Evolutionary conservation across 2,113 vertebrate species (phyloP), one percentile per base, ranked within the genome.

Genomic region (Eleginops maclovinus): DNA sequence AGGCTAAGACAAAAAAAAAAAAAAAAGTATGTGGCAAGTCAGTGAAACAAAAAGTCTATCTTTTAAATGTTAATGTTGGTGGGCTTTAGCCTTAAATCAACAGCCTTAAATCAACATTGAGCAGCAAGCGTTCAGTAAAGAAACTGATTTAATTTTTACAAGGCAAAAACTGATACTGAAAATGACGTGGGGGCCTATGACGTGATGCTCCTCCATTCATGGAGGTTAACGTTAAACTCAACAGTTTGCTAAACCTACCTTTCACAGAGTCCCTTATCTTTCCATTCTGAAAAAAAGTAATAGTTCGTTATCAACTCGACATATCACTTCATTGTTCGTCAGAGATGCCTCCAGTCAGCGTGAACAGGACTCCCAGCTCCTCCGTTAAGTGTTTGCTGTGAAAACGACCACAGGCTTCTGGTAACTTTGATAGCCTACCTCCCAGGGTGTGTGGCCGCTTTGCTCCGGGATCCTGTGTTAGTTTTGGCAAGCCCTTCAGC

Each of bases 391-490:
- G 82, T 88, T 88, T 81, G 54, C 44, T 4, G 19, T 26, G 41
- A 22, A 63, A 66, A 87, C 86, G 88, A 91, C 84, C 87, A 83
- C 80, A 81, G 80, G 67, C 78, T 50, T 50, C 66, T 83, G 61
- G 86, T 83, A 26, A 41, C 24, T 47, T 2, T 41, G 54, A 41
- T 63, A 81, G 21, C 43, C 43, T 66, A 61, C 72, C 75, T 80
- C 70, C 40, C 75, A 78, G 92, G 88, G 88, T 80, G 92, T 85
- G 91, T 83, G 85, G 54, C 41, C 50, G 63, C 67, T 82, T 61
- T 65, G 50, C 65, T 50, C 62, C 73, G 63, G 56, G 76, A 81
- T 68, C 58, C 36, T 64, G 67, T 91, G 91, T 93, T 92, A 36
- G 84, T 83, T 88, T 90, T 91, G 90, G 91, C 90, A 63, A 64